phyloP scores from a whole-genome alignment of 2,113 vertebrate species.

The Andinoacara biseriatus region DNA sequence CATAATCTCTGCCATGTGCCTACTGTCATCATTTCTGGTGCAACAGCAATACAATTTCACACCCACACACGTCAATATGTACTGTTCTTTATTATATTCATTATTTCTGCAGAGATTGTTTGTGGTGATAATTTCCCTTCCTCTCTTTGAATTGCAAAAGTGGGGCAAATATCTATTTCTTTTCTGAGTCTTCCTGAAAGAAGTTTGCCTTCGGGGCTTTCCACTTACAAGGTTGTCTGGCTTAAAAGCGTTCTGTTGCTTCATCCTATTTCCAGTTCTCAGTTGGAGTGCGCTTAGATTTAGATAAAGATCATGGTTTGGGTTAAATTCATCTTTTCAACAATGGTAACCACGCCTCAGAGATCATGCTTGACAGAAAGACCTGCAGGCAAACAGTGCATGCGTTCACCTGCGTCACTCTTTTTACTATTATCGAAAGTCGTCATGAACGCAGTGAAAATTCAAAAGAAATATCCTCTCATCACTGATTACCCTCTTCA shows the following conservation, averaged over 20 bases:
- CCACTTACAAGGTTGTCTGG: neutral
- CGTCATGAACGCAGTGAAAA: neutral
- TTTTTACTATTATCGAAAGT: neutral
- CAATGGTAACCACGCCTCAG: neutral
- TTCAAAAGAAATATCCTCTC: neutral
- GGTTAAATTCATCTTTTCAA: neutral
- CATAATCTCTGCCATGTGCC: neutral
- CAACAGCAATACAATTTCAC: neutral
- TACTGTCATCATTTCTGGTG: neutral
- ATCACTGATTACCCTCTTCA: neutral
- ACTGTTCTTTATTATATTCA: neutral
- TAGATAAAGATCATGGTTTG: neutral
- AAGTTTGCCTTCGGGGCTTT: neutral
- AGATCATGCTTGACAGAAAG: neutral
- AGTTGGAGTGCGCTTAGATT: neutral
- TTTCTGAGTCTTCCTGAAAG: neutral
- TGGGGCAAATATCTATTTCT: slow-evolving; percentile 9
- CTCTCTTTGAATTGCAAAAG: slow-evolving; percentile 13
- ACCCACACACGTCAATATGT: neutral
- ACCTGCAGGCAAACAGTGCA: neutral
- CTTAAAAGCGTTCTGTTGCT: neutral
- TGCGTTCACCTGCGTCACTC: neutral
- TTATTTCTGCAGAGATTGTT: slow-evolving; percentile 8
- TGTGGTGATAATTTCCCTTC: neutral
- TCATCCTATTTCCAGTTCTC: neutral